Evolutionary conservation across 35 echinoderm and acorn worm species (phyloP), one percentile per base, ranked within the genome.

Genomic region (Chiridota heheva): DNA sequence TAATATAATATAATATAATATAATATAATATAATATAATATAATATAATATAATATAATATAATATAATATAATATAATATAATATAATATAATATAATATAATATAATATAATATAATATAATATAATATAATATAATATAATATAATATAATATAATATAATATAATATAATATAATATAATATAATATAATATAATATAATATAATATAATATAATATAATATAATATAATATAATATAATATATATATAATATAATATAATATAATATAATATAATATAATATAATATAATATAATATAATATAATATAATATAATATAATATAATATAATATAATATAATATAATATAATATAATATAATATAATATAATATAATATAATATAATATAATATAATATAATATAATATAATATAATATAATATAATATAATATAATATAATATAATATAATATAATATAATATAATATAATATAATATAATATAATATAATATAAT

Each of bases 1-100:
- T 53, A n/a, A n/a, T 53, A 53, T 53, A n/a, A n/a, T 53, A 53
- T 53, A n/a, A n/a, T 53, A 53, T 53, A n/a, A n/a, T 53, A 53
- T 53, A n/a, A n/a, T 53, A 53, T 13, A n/a, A n/a, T 53, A 53
- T 53, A n/a, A n/a, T 53, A 53, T 53, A n/a, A n/a, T 53, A 53
- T 53, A n/a, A n/a, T 53, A 53, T 53, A n/a, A 53, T 53, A n/a
- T 53, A n/a, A n/a, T 53, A 53, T 53, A n/a, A n/a, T 53, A 53
- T 53, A n/a, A n/a, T 53, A 53, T 53, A n/a, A n/a, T 53, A 53
- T 53, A n/a, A n/a, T 53, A 53, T 53, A n/a, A n/a, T 53, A 53
- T 53, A n/a, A n/a, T 53, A 53, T 53, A n/a, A n/a, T 53, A 53
- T 53, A n/a, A n/a, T 53, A 53, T 53, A n/a, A 53, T 53, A 53